Conservation (phyloP, 1,140 invertebrate genomes). For the Prorops nasuta region DNA sequence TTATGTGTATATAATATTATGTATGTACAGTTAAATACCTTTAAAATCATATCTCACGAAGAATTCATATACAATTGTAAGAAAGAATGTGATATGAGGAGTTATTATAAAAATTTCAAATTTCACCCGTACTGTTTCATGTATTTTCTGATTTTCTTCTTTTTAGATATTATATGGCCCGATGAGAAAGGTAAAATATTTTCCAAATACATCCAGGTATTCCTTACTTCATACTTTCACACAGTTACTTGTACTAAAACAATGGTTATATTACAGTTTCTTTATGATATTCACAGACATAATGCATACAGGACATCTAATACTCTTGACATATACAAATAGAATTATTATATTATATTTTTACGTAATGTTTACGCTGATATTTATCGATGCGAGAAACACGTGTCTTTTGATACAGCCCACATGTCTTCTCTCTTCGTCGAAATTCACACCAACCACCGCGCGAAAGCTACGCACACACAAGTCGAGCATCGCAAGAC, state of each 20-base stretch:
- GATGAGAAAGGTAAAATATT: no score
- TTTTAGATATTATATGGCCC: no score
- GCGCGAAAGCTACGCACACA: conserved; percentile 17
- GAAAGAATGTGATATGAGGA: background rate
- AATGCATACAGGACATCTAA: conserved; percentile 1
- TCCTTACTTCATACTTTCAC: background rate
- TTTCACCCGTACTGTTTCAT: background rate
- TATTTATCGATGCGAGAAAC: conserved; percentile 10
- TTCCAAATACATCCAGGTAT: no score
- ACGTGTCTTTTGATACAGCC: conserved; percentile 23
- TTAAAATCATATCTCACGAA: background rate
- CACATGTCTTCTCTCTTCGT: conserved; percentile 8
- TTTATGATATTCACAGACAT: background rate
- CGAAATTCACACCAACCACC: conserved; percentile 8
- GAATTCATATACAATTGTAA: background rate
- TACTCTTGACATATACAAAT: conserved; percentile 21
- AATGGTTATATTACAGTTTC: conserved; percentile 3
- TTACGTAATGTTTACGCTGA: background rate
- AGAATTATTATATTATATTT: conserved; percentile 8
- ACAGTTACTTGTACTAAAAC: conserved; percentile 1
- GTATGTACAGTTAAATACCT: background rate
- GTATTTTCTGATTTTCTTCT: background rate
- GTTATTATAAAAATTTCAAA: background rate
- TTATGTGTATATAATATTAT: background rate
- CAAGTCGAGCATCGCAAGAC: no score